A percentile compares a stretch with the other conserved stretches of the same genome.
These are phyloP conservation scores for Coccyzus lansbergi DNA, from an alignment of 2,797 vertebrate species.

Conservation along the genomic window DNA sequence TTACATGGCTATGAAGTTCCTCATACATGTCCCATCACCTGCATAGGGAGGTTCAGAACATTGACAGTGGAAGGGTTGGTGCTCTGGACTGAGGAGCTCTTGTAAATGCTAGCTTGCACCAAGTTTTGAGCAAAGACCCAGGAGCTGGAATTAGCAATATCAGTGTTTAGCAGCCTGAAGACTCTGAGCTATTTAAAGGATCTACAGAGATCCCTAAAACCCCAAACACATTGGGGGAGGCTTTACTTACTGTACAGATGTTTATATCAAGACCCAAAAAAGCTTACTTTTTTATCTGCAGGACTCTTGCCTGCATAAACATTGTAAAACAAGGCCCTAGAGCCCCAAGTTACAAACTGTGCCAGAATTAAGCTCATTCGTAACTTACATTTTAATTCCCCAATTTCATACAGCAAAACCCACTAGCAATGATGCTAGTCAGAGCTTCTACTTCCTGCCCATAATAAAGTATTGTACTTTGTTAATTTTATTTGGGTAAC, in stretches of 20 bases:
- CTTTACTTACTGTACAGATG: background rate
- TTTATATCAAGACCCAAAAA: background rate
- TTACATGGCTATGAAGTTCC: background rate
- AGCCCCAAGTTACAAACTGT: background rate
- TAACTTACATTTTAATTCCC: background rate
- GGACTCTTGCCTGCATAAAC: background rate
- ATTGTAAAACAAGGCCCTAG: background rate
- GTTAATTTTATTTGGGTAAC: background rate
- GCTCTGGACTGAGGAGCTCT: background rate
- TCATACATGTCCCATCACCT: background rate
- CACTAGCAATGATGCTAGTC: background rate
- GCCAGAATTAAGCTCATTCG: background rate
- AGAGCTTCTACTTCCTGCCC: background rate
- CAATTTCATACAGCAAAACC: background rate
- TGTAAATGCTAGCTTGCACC: background rate
- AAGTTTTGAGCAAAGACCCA: background rate
- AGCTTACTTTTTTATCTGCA: background rate
- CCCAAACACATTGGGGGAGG: background rate
- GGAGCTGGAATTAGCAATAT: background rate
- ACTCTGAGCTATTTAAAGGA: background rate
- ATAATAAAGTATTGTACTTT: background rate
- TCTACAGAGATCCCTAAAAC: background rate
- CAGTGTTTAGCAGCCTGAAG: background rate
- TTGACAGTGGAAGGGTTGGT: background rate
- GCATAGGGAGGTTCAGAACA: background rate